phyloP scores from a whole-genome alignment of 2,888 invertebrate genomes.

The Drosophila paramelanica region DNA sequence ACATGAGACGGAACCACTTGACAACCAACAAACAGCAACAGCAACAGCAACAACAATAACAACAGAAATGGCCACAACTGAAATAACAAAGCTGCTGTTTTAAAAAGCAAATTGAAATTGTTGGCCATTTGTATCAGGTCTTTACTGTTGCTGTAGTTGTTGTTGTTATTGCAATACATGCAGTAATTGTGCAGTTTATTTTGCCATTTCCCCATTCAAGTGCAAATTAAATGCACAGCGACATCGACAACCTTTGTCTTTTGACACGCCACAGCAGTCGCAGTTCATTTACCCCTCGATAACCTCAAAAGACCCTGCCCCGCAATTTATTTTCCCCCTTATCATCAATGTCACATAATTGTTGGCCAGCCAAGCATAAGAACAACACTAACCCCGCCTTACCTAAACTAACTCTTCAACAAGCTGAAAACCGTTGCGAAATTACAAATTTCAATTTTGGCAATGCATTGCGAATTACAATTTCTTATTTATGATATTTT shows the following conservation, averaged over 20 bases:
- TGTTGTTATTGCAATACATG: conserved; percentile 26
- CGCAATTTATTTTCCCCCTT: conserved; percentile 24
- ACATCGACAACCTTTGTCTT: conserved; percentile 59
- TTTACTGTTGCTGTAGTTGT: conserved; percentile 25
- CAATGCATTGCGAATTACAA: conserved; percentile 20
- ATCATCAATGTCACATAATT: conserved; percentile 29
- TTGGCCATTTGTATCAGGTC: conserved; percentile 54
- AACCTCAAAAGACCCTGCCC: not conserved
- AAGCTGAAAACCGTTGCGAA: conserved; percentile 7
- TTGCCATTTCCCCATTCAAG: conserved; percentile 60
- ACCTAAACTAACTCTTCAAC: not conserved
- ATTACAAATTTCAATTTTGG: conserved; percentile 30
- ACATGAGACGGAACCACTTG: conserved; percentile 27
- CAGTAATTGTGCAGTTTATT: conserved; percentile 71
- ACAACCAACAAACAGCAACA: conserved; percentile 29
- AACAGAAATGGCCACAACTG: conserved; percentile 53
- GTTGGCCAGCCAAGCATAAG: conserved; percentile 2
- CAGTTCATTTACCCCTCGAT: conserved; percentile 55
- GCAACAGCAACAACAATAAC: conserved; percentile 21
- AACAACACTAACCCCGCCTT: not conserved
- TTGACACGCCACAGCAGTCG: conserved; percentile 40
- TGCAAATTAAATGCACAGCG: conserved; percentile 69
- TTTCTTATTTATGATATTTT: conserved; percentile 66
- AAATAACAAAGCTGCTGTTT: conserved; percentile 56
- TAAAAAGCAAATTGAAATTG: conserved; percentile 61